These are phyloP conservation scores for Uropsilus gracilis DNA, from an alignment of 2,113 vertebrate genomes.

Conservation along the genomic window DNA sequence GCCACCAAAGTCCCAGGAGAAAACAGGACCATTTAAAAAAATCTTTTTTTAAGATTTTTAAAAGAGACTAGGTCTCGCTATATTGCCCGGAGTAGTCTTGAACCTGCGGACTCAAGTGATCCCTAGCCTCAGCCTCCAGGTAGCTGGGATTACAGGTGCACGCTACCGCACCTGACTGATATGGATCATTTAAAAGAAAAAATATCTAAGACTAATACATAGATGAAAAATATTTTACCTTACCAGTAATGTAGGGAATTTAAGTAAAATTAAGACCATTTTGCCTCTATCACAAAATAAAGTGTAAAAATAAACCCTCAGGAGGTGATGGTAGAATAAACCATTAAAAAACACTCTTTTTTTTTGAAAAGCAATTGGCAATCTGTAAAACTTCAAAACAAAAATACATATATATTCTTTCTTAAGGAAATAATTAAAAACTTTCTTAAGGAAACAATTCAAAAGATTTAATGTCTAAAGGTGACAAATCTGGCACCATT, in stretches of 20 bases:
- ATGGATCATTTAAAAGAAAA: not conserved
- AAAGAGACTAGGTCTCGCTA: too few relatives aligned
- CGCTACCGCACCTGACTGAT: too few relatives aligned
- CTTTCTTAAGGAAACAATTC: slow-evolving; percentile 38
- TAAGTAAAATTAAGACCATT: not conserved
- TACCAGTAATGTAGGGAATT: slow-evolving; percentile 4
- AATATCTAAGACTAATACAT: not conserved
- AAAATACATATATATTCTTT: slow-evolving; percentile 16
- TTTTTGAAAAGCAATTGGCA: slow-evolving; percentile 24
- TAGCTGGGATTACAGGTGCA: too few relatives aligned
- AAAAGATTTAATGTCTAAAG: not conserved
- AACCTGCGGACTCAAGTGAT: too few relatives aligned
- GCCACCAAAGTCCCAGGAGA: not conserved
- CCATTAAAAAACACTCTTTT: not conserved
- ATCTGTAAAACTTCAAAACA: slow-evolving; percentile 7
- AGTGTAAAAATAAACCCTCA: not conserved
- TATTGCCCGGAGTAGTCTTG: too few relatives aligned
- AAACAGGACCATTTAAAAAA: slow-evolving; percentile 5
- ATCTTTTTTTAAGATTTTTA: too few relatives aligned
- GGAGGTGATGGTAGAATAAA: not conserved
- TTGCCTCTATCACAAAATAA: not conserved
- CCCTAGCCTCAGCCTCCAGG: too few relatives aligned
- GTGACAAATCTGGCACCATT: not conserved
- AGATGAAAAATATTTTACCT: not conserved
- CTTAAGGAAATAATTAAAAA: slow-evolving; percentile 41